Evolutionary conservation across 1,140 invertebrate species (phyloP).

Genomic region (Agrilus planipennis): DNA sequence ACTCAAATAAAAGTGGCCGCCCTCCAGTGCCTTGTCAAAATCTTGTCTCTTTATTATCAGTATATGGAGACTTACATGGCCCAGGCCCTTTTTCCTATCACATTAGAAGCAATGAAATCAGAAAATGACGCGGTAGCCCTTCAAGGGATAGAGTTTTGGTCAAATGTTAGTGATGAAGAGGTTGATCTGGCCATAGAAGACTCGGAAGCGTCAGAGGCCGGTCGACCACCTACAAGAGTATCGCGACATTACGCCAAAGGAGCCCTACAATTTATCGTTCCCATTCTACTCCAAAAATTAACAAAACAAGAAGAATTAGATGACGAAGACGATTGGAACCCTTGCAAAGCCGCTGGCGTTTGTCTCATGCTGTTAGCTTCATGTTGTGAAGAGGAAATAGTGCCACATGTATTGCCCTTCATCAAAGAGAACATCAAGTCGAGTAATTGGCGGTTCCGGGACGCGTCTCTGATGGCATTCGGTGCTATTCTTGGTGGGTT

Average conservation of each 20-base stretch:
- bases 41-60: constrained; percentile 97
- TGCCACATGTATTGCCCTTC: constrained; percentile 94
- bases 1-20: constrained; percentile 88
- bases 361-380: constrained; percentile 95
- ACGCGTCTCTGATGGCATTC: constrained; percentile 98
- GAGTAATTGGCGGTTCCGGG: constrained; percentile 87
- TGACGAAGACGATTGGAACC: constrained; percentile 99
- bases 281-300: constrained; percentile 85
- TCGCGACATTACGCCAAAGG: constrained; percentile 92
- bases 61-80: constrained; percentile 99
- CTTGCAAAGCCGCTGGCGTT: constrained; percentile 97
- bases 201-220: constrained; percentile 83
- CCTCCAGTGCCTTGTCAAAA: constrained; percentile 96
- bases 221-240: constrained; percentile 73
- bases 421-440: constrained; percentile 91
- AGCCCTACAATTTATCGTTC: constrained; percentile 88
- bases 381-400: constrained; percentile 95
- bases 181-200: constrained; percentile 93
- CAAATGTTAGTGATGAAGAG: constrained; percentile 98
- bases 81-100: constrained; percentile 96
- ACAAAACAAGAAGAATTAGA: constrained; percentile 90
- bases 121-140: constrained; percentile 91
- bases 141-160: constrained; percentile 99
- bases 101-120: constrained; percentile 96
- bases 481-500: constrained; percentile 94